Evolutionary conservation across 2,888 invertebrate species (phyloP), one percentile per base, ranked within the genome.

Genomic region (Oscheius sp.): DNA sequence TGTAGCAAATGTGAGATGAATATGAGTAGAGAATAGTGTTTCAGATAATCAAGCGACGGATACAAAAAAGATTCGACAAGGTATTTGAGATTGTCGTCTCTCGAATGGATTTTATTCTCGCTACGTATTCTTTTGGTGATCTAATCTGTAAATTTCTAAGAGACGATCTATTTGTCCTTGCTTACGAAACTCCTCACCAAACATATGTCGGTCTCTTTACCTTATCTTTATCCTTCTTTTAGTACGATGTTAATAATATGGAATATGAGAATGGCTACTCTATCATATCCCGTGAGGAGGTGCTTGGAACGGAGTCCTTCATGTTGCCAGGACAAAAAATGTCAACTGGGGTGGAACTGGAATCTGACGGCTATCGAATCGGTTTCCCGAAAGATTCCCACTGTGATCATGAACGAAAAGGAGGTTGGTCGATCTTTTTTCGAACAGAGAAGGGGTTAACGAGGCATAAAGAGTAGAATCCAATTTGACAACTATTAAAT

Each of bases 331-430:
- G 54, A 17, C 54, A 54, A 17, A 54, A 33, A 32, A 12, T 47
- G 20, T 47, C 47, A 22, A 47, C 22, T 12, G 54, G 54, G 20
- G 36, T 54, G 6, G 54, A 54, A 33, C 54, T 54, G 17, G 54
- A 54, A 20, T 54, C 54, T 2, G 33, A 54, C 8, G 54, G 54
- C 14, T 54, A 54, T 54, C 32, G 54, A 5, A 17, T 54, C 6
- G 54, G 54, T 12, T 54, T 9, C 20, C 54, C 54, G 6, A 54
- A 54, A 17, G 54, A 54, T 54, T 54, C 54, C 2, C 54, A 54
- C 17, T 54, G 54, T 54, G 54, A 54, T 12, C 32, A 54, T 54
- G 17, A 54, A 1, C 14, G 22, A 2, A 54, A 54, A n/a, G 22
- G 14, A 33, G 54, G 54, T 54, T 17, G 17, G 54, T 33, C 33